Evolutionary conservation across 2,797 vertebrate species (phyloP).

Genomic region (Leptoclinus maculatus): DNA sequence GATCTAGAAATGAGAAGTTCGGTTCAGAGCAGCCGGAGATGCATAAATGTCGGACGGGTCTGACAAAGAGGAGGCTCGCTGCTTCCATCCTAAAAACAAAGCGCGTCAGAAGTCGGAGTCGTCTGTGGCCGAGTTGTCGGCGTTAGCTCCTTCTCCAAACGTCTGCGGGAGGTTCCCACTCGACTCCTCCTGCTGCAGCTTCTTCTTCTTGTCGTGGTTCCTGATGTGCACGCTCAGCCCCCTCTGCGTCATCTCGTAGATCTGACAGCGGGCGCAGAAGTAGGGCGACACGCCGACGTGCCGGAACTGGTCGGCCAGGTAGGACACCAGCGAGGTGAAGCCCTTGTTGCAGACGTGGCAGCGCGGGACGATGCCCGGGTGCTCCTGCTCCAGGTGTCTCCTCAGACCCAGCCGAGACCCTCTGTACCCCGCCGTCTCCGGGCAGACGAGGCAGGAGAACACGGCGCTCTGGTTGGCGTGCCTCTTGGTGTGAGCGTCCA

Average conservation of each 20-base stretch:
- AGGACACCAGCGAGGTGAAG: slow-evolving; percentile 51
- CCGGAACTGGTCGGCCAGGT: slow-evolving; percentile 67
- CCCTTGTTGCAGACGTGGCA: slow-evolving; percentile 60
- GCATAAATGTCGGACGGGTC: neutral
- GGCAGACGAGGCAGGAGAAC: slow-evolving; percentile 62
- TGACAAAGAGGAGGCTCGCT: neutral
- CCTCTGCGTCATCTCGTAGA: slow-evolving; percentile 70
- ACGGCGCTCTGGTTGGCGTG: slow-evolving; percentile 55
- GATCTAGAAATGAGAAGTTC: neutral
- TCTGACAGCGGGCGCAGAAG: slow-evolving; percentile 68
- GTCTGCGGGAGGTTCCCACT: neutral
- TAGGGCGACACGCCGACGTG: slow-evolving; percentile 69
- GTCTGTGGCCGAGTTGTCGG: slow-evolving; percentile 51
- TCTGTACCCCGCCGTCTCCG: neutral
- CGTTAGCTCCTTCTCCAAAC: fast-evolving
- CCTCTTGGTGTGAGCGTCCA: slow-evolving; percentile 61
- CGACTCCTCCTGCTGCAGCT: neutral
- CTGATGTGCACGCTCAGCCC: slow-evolving; percentile 31
- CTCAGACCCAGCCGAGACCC: slow-evolving; percentile 38
- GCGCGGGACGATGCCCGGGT: slow-evolving; percentile 54
- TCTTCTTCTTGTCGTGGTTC: slow-evolving; percentile 55
- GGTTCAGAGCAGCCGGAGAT: slow-evolving; percentile 1
- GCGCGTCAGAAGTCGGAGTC: slow-evolving; percentile 54
- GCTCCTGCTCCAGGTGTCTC: slow-evolving; percentile 61
- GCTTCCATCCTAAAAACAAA: neutral